Evolutionary conservation across 30 jellyfish, hydroid and myxozoan genomes (phyloP).

Genomic region (Aurelia aurita): DNA sequence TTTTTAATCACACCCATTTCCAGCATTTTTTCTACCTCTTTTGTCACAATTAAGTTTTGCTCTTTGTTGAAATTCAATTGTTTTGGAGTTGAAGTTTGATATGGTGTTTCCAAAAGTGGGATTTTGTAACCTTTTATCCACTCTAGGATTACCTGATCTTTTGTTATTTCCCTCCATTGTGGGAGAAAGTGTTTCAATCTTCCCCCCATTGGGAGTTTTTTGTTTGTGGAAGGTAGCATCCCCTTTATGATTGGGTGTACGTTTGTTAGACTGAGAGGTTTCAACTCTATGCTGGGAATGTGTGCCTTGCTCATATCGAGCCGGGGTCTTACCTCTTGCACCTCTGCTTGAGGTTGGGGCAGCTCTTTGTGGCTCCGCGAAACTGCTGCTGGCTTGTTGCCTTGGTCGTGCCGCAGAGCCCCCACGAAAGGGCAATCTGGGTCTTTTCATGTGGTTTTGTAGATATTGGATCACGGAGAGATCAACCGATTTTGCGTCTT

Average conservation of each 20-base stretch:
- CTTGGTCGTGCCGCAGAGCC: conserved; percentile 10
- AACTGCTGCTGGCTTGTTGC: neutral
- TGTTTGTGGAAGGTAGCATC: neutral
- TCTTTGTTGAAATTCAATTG: neutral
- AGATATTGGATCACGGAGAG: neutral
- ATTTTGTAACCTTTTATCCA: conserved; percentile 22
- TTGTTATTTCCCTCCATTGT: conserved; percentile 1
- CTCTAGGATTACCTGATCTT: neutral
- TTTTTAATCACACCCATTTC: conserved; percentile 7
- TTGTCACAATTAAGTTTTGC: neutral
- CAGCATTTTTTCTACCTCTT: conserved; percentile 5
- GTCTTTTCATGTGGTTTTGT: neutral
- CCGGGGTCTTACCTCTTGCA: neutral
- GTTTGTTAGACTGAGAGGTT: neutral
- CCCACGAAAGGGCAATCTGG: conserved; percentile 1
- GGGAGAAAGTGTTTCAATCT: neutral
- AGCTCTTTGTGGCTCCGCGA: conserved; percentile 11
- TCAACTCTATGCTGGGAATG: conserved; percentile 20
- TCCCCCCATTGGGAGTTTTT: neutral
- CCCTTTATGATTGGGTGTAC: neutral
- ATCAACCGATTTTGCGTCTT: conserved; percentile 14
- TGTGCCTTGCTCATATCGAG: neutral
- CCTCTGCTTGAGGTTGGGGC: conserved; percentile 1
- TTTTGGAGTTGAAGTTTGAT: neutral
- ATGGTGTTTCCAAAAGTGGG: conserved; percentile 10